Percentiles rank a stretch among this genome's conserved stretches.
Evolutionary conservation across 2,113 vertebrate genomes (phyloP).

Genomic region (Chiloscyllium plagiosum): DNA sequence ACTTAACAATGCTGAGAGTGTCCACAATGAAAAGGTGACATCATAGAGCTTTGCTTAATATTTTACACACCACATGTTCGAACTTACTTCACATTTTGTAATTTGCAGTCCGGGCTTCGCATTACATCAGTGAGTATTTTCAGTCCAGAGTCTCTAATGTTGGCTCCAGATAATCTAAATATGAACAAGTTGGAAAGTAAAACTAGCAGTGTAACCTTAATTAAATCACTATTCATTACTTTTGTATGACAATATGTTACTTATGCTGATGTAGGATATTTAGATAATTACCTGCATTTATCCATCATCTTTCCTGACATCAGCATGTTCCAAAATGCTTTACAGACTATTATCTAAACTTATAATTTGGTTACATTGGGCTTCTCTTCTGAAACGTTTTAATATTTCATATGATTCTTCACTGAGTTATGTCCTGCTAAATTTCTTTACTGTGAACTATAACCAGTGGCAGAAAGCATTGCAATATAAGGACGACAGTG

Average conservation of each 20-base stretch:
- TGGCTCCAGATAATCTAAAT: slow-evolving; percentile 30
- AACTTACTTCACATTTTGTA: slow-evolving; percentile 18
- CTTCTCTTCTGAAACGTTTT: background rate
- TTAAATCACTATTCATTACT: background rate
- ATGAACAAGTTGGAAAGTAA: background rate
- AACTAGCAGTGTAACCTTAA: background rate
- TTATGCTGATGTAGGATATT: background rate
- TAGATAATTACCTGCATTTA: background rate
- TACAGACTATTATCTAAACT: background rate
- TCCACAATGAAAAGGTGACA: background rate
- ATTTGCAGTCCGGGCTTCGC: slow-evolving; percentile 10
- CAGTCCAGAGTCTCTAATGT: background rate
- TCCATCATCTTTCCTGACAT: background rate
- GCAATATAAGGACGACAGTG: background rate
- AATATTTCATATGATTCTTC: background rate
- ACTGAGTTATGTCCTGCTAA: background rate
- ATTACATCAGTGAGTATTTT: slow-evolving; percentile 29
- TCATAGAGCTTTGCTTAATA: background rate
- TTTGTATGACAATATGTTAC: background rate
- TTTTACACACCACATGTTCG: background rate
- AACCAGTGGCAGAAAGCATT: background rate
- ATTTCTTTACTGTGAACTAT: background rate
- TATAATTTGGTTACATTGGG: background rate
- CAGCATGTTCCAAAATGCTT: background rate
- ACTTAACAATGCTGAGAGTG: background rate